Evolutionary conservation across 1,140 invertebrate species (phyloP).

Genomic region (Melitaea cinxia): DNA sequence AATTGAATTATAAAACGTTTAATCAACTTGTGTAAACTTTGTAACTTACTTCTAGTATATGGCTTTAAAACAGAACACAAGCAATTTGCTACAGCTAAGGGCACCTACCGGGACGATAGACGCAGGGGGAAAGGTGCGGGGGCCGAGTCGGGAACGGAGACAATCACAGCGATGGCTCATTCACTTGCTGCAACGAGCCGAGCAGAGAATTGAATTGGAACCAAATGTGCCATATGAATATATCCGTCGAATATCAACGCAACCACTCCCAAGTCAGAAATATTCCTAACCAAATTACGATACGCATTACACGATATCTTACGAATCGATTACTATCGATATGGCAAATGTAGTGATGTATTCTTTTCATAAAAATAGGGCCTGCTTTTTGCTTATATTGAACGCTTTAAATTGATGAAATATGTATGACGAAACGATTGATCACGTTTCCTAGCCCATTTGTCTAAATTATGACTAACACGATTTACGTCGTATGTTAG

Average conservation of each 20-base stretch:
- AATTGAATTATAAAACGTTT: no score
- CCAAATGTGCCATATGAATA: conserved; percentile 75
- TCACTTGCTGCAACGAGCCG: conserved; percentile 73
- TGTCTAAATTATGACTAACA: no score
- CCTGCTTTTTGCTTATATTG: background rate
- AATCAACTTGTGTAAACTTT: background rate
- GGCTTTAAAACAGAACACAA: conserved; percentile 21
- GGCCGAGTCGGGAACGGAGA: conserved; percentile 41
- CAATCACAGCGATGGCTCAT: conserved; percentile 77
- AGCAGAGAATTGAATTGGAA: conserved; percentile 78
- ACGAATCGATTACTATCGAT: conserved; percentile 11
- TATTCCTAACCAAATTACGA: conserved; percentile 19
- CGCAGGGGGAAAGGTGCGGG: conserved; percentile 13
- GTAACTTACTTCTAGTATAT: conserved; percentile 5
- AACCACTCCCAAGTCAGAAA: conserved; percentile 14
- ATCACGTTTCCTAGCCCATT: no score
- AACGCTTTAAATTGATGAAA: no score
- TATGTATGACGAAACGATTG: no score
- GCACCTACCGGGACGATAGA: conserved; percentile 16
- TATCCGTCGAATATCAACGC: conserved; percentile 58
- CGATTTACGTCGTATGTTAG: no score
- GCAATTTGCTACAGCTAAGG: conserved; percentile 24
- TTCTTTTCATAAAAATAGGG: background rate
- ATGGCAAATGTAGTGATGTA: background rate
- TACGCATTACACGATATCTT: conserved; percentile 14